These are phyloP conservation scores for Fissipunctia ypsillon DNA, from an alignment of 2,888 invertebrate genomes.

Conservation along the genomic window DNA sequence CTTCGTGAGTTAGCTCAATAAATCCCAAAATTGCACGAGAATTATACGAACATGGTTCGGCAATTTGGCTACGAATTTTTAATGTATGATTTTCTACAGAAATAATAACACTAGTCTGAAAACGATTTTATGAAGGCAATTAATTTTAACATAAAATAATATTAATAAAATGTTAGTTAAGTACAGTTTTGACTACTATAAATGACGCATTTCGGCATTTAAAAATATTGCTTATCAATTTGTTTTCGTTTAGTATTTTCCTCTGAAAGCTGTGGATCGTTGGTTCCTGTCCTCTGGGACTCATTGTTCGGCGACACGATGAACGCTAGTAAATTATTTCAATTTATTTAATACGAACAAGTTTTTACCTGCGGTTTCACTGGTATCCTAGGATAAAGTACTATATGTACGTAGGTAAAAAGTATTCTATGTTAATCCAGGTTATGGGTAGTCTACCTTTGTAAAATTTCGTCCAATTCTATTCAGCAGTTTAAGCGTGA, in stretches of 20 bases:
- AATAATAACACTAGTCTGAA: not conserved
- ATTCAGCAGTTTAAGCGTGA: not conserved
- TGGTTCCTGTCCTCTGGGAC: not conserved
- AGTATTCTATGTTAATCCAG: not conserved
- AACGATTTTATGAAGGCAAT: not conserved
- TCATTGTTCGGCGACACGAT: not conserved
- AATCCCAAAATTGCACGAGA: constrained; percentile 28
- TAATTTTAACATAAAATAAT: constrained; percentile 1
- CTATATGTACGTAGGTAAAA: not conserved
- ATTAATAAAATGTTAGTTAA: constrained; percentile 15
- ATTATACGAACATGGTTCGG: constrained; percentile 10
- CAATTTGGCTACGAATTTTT: constrained; percentile 10
- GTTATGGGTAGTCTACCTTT: not conserved
- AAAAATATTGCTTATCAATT: constrained; percentile 34
- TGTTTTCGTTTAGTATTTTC: constrained; percentile 39
- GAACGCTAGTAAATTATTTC: not conserved
- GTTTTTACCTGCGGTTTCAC: not conserved
- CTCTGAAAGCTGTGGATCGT: constrained; percentile 13
- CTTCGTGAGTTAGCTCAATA: constrained; percentile 26
- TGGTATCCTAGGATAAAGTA: not conserved
- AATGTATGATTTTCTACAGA: constrained; percentile 2
- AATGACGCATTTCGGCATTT: constrained; percentile 1
- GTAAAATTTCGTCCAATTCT: not conserved
- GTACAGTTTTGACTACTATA: constrained; percentile 6
- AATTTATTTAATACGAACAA: constrained; percentile 9